phyloP scores from a whole-genome alignment of 2,888 invertebrate genomes.

The Venusia cambrica region DNA sequence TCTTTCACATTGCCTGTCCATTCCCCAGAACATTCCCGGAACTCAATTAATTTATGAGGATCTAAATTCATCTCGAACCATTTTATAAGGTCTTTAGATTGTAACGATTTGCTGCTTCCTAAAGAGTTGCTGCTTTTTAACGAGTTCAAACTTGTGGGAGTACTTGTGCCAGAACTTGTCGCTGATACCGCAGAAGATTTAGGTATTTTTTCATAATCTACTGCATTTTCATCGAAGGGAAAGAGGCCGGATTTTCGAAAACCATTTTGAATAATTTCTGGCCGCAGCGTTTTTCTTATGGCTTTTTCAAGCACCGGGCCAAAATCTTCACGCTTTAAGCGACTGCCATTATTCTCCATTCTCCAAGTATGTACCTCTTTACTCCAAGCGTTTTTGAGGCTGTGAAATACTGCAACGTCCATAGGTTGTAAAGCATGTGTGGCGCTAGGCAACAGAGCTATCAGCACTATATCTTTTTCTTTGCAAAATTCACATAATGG shows the following conservation, averaged over 20 bases:
- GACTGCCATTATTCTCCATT: background rate
- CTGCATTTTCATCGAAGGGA: too few relatives aligned
- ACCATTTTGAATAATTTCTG: background rate
- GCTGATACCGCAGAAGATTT: too few relatives aligned
- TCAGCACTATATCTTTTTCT: background rate
- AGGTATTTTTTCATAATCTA: too few relatives aligned
- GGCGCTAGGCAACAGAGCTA: background rate
- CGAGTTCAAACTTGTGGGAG: too few relatives aligned
- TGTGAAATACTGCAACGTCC: constrained; percentile 1
- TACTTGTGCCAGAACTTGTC: too few relatives aligned
- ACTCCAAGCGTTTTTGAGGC: background rate
- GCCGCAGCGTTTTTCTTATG: background rate
- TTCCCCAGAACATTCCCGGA: too few relatives aligned
- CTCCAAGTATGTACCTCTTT: background rate
- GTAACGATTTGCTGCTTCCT: too few relatives aligned
- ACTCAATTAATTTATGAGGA: too few relatives aligned
- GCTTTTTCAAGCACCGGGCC: constrained; percentile 1
- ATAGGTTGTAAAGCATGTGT: background rate
- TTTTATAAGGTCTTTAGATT: too few relatives aligned
- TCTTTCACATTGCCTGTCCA: too few relatives aligned
- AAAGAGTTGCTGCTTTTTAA: too few relatives aligned
- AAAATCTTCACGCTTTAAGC: background rate
- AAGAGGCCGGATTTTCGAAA: background rate
- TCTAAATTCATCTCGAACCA: too few relatives aligned
- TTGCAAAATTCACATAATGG: constrained; percentile 1